Evolutionary conservation across 2,113 vertebrate species (phyloP).

Genomic region (Pavo muticus): DNA sequence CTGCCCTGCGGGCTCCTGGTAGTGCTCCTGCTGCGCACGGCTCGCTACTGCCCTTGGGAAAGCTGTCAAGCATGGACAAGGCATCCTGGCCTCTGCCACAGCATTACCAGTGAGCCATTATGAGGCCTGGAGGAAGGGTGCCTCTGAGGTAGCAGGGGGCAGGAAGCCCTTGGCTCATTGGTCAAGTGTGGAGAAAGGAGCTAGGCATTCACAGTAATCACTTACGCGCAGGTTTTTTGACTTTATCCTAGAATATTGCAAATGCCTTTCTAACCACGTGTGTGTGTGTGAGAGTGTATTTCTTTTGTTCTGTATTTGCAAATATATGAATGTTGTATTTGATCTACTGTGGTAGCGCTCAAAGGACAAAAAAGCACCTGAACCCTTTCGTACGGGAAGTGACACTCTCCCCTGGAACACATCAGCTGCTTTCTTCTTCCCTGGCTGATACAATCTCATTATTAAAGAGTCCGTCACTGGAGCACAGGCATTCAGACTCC

Average conservation of each 20-base stretch:
- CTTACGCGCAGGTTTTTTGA: accelerated
- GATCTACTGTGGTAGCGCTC: accelerated
- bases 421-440: accelerated
- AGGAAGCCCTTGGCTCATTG: no score
- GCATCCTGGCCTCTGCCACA: no score
- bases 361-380: not conserved
- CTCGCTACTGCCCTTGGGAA: accelerated
- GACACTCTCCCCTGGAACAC: accelerated
- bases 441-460: accelerated
- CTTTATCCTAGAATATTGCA: not conserved
- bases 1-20: not conserved
- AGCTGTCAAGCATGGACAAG: accelerated
- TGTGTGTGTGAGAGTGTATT: not conserved
- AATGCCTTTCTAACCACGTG: not conserved
- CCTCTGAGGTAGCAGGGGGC: no score
- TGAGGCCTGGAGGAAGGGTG: no score
- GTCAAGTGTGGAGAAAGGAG: accelerated
- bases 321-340: accelerated
- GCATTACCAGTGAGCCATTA: not conserved
- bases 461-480: not conserved
- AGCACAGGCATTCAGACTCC: not conserved
- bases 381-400: not conserved
- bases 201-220: not conserved
- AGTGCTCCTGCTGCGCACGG: accelerated
- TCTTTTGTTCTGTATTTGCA: not conserved